phyloP scores from a whole-genome alignment of 2,888 invertebrate genomes.

The Leptopterna dolabrata region DNA sequence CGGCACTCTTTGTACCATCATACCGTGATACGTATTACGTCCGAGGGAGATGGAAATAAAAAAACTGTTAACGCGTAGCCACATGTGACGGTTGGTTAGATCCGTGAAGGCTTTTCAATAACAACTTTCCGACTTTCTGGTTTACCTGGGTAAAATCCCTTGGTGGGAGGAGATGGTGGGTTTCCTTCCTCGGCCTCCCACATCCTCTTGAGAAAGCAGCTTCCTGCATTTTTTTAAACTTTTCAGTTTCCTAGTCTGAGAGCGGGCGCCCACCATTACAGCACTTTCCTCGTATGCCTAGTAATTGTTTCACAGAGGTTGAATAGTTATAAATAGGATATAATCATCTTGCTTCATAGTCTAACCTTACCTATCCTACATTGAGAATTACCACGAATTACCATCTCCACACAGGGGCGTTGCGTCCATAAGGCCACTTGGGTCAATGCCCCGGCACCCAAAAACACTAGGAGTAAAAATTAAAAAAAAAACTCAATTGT shows the following conservation, averaged over 20 bases:
- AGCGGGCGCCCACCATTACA: too few relatives aligned
- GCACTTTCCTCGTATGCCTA: too few relatives aligned
- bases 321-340: too few relatives aligned
- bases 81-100: constrained; percentile 43
- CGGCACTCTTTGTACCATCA: not conserved
- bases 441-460: too few relatives aligned
- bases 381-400: too few relatives aligned
- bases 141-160: not conserved
- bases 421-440: too few relatives aligned
- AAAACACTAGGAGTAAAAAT: too few relatives aligned
- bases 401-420: too few relatives aligned
- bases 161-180: not conserved
- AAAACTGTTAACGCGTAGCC: not conserved
- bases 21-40: constrained; percentile 20
- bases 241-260: not conserved
- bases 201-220: not conserved
- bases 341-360: too few relatives aligned
- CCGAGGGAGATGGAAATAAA: not conserved
- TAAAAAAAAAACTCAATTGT: too few relatives aligned
- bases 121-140: constrained; percentile 30
- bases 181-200: not conserved
- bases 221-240: not conserved
- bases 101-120: constrained; percentile 48
- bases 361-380: too few relatives aligned
- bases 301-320: too few relatives aligned